These are phyloP conservation scores for Caenorhabditis japonica DNA, from an alignment of 2,888 invertebrate genomes.

Conservation along the genomic window DNA sequence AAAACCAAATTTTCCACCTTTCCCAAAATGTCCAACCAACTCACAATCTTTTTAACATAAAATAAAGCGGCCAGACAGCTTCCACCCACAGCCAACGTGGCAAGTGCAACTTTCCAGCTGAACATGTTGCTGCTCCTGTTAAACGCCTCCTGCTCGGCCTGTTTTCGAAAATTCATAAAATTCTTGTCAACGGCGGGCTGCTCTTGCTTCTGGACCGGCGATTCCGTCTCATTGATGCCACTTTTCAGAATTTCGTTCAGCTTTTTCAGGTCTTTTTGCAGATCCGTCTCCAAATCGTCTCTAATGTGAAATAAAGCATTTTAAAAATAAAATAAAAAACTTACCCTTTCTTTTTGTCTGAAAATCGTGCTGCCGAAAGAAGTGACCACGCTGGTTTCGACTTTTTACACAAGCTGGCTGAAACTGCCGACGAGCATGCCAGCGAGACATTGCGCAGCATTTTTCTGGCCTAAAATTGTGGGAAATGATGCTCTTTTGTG, in stretches of 20 bases:
- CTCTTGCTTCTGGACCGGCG: slow-evolving; percentile 12
- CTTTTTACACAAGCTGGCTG: slow-evolving; percentile 16
- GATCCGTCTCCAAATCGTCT: slow-evolving; percentile 48
- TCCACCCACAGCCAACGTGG: slow-evolving; percentile 64
- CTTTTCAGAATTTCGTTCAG: slow-evolving; percentile 61
- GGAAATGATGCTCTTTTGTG: background rate
- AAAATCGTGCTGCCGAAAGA: slow-evolving; percentile 24
- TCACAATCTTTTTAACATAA: slow-evolving; percentile 66
- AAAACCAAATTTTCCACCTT: no score
- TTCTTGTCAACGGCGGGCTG: slow-evolving; percentile 61
- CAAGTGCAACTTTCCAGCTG: slow-evolving; percentile 67
- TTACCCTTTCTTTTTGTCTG: slow-evolving; percentile 43
- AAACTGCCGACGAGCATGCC: slow-evolving; percentile 18
- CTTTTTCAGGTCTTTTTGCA: slow-evolving; percentile 61
- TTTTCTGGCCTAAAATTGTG: no score
- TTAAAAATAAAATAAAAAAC: background rate
- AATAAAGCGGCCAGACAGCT: slow-evolving; percentile 65
- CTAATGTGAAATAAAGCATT: slow-evolving; percentile 18
- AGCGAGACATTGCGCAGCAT: slow-evolving; percentile 25
- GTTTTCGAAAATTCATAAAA: slow-evolving; percentile 71
- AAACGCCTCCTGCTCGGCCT: slow-evolving; percentile 60
- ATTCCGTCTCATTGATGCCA: slow-evolving; percentile 30
- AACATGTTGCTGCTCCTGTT: slow-evolving; percentile 65
- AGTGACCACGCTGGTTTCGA: slow-evolving; percentile 16
- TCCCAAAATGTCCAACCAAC: background rate